phyloP scores from a whole-genome alignment of 2,888 invertebrate genomes.

The Orgyia antiqua region DNA sequence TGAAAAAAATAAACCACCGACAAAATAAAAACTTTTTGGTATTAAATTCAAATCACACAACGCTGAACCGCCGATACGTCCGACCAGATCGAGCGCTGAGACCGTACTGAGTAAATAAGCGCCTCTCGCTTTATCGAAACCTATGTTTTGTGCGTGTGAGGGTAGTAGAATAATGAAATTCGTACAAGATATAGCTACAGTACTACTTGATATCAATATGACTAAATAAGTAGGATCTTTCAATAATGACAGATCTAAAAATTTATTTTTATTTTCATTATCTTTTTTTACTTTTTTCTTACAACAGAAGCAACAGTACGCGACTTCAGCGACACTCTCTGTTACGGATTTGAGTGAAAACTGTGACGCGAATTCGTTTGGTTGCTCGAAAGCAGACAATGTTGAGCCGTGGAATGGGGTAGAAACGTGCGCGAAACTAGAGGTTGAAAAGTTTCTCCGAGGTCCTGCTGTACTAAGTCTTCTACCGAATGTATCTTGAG shows the following conservation, averaged over 20 bases:
- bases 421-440: conserved; percentile 89
- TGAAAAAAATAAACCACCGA: conserved; percentile 87
- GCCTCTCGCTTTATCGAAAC: conserved; percentile 83
- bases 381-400: conserved; percentile 84
- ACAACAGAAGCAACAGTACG: conserved; percentile 63
- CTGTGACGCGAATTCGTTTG: conserved; percentile 87
- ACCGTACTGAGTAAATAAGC: conserved; percentile 88
- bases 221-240: conserved; percentile 88
- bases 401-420: conserved; percentile 93
- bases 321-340: conserved; percentile 74
- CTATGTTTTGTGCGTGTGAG: conserved; percentile 83
- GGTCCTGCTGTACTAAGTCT: conserved; percentile 60
- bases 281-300: conserved; percentile 42
- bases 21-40: conserved; percentile 89
- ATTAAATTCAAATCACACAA: conserved; percentile 87
- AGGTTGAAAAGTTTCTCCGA: conserved; percentile 84
- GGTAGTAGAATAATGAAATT: conserved; percentile 92
- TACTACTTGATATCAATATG: conserved; percentile 89
- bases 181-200: conserved; percentile 91
- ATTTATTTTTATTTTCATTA: conserved; percentile 71
- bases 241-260: conserved; percentile 85
- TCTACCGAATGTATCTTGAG: conserved; percentile 55
- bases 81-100: conserved; percentile 88
- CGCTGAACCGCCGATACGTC: conserved; percentile 90
- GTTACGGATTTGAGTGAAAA: conserved; percentile 84